Percentiles rank a stretch among this genome's conserved stretches.
phyloP scores from a whole-genome alignment of 2,113 vertebrate genomes.

The Psophia crepitans region DNA sequence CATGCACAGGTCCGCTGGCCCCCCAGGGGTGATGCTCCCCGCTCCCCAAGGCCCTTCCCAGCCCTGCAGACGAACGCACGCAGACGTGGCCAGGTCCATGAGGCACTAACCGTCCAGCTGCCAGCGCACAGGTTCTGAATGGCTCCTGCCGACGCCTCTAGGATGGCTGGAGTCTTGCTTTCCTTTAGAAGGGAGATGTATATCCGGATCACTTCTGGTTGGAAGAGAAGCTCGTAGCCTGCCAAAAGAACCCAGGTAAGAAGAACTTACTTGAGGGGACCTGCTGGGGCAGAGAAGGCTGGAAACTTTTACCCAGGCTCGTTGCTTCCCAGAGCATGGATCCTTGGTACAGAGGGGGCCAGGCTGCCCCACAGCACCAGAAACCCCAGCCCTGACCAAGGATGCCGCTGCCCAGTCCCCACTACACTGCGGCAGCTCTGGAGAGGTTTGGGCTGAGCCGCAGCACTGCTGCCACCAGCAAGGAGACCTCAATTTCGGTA shows the following conservation, averaged over 20 bases:
- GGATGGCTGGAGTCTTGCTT: conserved; percentile 86
- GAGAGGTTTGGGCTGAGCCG: neutral
- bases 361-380: neutral
- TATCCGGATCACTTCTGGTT: conserved; percentile 92
- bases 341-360: too few relatives aligned
- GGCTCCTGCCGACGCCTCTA: conserved; percentile 93
- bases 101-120: conserved; percentile 82
- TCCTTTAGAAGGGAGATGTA: conserved; percentile 93
- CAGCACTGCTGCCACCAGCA: neutral
- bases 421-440: neutral
- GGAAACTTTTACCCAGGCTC: neutral
- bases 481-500: neutral
- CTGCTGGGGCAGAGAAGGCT: rapidly evolving
- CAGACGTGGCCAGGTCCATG: rapidly evolving
- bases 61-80: rapidly evolving
- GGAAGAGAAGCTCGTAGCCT: conserved; percentile 95
- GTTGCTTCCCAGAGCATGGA: neutral
- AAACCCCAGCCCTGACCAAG: neutral
- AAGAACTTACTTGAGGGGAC: neutral
- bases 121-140: conserved; percentile 96
- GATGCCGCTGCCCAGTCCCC: neutral
- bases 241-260: neutral
- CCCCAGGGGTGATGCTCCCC: rapidly evolving
- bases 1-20: neutral
- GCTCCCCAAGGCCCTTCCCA: neutral